Percentiles rank a stretch among this genome's conserved stretches.
Conservation (phyloP, 1,140 invertebrate genomes). For the Bicyclus anynana region DNA sequence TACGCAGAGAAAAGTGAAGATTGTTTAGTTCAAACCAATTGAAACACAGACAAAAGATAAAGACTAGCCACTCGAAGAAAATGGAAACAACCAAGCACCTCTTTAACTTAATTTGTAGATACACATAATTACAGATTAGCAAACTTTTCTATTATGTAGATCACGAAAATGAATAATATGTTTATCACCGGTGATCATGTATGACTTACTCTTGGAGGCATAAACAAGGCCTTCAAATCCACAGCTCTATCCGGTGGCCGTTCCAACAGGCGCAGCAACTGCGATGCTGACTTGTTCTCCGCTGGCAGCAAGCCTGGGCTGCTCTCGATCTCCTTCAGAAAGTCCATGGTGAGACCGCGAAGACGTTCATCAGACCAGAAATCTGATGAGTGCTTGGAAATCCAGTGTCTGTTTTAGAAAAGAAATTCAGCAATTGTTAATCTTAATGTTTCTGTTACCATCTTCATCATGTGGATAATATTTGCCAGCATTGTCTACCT, state of each 20-base stretch:
- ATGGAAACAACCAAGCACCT: too few relatives aligned
- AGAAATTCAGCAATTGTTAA: not conserved
- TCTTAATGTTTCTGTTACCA: too few relatives aligned
- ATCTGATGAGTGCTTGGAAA: slow-evolving; percentile 86
- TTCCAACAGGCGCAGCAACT: slow-evolving; percentile 88
- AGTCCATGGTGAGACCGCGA: slow-evolving; percentile 88
- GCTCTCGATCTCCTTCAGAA: slow-evolving; percentile 92
- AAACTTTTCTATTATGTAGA: too few relatives aligned
- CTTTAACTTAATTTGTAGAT: too few relatives aligned
- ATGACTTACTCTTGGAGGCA: slow-evolving; percentile 82
- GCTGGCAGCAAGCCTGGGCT: slow-evolving; percentile 91
- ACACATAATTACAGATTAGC: too few relatives aligned
- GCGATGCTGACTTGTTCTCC: slow-evolving; percentile 92
- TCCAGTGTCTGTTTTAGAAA: slow-evolving; percentile 77
- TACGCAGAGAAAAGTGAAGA: too few relatives aligned
- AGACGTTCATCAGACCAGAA: slow-evolving; percentile 89
- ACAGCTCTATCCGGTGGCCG: slow-evolving; percentile 77
- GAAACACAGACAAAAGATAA: too few relatives aligned
- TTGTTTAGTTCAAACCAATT: too few relatives aligned
- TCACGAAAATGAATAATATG: too few relatives aligned
- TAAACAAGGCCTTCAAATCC: slow-evolving; percentile 85
- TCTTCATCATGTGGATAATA: too few relatives aligned
- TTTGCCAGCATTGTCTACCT: too few relatives aligned
- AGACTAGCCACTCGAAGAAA: too few relatives aligned
- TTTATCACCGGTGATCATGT: not conserved